Conservation (phyloP, 2,888 invertebrate genomes). For the Schizaphis graminum region DNA sequence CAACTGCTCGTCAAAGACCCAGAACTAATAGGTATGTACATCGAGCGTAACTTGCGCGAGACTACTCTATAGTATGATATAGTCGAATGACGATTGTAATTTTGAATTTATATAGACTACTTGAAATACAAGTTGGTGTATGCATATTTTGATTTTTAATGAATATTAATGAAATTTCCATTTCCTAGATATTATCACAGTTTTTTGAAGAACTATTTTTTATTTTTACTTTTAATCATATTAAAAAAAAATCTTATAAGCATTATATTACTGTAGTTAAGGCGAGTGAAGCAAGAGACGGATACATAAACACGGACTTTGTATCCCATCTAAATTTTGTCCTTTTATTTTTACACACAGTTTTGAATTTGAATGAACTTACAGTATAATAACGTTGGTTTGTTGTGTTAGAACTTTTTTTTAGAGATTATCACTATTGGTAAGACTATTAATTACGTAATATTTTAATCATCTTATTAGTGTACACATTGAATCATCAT, state of each 20-base stretch:
- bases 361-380: background rate
- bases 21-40: slow-evolving; percentile 42
- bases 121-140: background rate
- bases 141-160: background rate
- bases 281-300: background rate
- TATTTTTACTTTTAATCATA: background rate
- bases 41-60: background rate
- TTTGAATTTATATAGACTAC: too few relatives aligned
- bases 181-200: background rate
- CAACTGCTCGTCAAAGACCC: slow-evolving; percentile 65
- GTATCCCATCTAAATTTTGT: background rate
- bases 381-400: background rate
- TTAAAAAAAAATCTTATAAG: background rate
- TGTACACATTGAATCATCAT: background rate
- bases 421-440: background rate
- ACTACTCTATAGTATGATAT: background rate
- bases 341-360: background rate
- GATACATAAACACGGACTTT: background rate
- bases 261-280: background rate
- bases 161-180: background rate
- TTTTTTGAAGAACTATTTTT: background rate
- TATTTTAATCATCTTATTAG: background rate
- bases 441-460: background rate
- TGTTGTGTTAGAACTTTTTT: background rate
- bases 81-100: background rate